Evolutionary conservation across 1,140 invertebrate species (phyloP).

Genomic region (Drosophila auraria): DNA sequence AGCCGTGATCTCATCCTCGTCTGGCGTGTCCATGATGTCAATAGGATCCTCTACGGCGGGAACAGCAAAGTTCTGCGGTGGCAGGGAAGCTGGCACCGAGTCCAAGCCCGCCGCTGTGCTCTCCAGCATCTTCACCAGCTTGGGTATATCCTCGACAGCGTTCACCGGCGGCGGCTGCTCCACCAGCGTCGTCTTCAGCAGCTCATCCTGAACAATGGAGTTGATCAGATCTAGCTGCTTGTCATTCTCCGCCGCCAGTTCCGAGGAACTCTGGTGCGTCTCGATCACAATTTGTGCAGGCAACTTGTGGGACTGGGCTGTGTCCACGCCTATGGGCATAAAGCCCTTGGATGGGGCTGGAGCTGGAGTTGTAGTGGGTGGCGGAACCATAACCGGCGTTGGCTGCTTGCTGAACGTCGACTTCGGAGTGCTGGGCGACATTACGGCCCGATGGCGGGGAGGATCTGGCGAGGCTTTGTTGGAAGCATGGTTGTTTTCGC

Average conservation of each 20-base stretch:
- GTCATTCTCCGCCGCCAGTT: conserved; percentile 78
- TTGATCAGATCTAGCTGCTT: conserved; percentile 84
- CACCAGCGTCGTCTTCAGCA: conserved; percentile 60
- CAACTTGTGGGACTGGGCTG: conserved; percentile 79
- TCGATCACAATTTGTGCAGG: conserved; percentile 80
- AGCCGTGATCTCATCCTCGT: conserved; percentile 88
- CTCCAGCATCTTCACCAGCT: conserved; percentile 83
- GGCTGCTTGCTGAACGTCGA: conserved; percentile 21
- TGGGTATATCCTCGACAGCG: conserved; percentile 78
- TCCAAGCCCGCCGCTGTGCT: conserved; percentile 67
- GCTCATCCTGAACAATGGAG: conserved; percentile 70
- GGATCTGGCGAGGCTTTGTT: conserved; percentile 30
- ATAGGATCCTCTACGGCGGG: conserved; percentile 42
- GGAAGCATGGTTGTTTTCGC: conserved; percentile 31
- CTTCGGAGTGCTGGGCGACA: conserved; percentile 53
- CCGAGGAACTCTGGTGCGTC: conserved; percentile 79
- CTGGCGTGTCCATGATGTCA: conserved; percentile 71
- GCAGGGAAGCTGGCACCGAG: conserved; percentile 3
- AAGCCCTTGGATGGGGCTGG: conserved; percentile 62
- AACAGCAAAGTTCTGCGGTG: conserved; percentile 9
- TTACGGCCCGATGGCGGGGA: conserved; percentile 17
- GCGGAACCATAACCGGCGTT: conserved; percentile 1
- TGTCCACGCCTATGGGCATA: conserved; percentile 74
- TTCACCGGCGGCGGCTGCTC: conserved; percentile 44
- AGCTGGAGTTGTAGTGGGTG: neutral